Base-by-base conservation (phyloP, 2,113 vertebrate genomes). In the Cyprinodon tularosa region DNA sequence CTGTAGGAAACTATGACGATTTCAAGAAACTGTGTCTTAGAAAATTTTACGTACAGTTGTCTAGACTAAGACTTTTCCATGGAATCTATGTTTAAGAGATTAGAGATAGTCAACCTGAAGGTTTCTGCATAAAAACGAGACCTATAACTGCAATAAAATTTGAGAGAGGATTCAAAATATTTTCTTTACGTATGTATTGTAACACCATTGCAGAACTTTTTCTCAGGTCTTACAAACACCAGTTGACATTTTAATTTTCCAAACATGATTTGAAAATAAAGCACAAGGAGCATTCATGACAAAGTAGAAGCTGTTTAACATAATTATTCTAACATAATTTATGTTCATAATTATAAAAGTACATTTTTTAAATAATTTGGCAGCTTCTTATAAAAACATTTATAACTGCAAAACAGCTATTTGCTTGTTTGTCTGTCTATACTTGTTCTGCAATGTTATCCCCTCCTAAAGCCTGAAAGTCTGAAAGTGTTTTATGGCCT, bases 121-220 rank as follows among this genome's bases (percentile, higher is more conserved):
- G 81, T 76, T 81, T 91, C 53, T 84, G 88, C 90, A 90, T 92
- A 80, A 87, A 83, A 91, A 78, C 82, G 70, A 87, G 62, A 44
- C 70, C 62, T 93, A 91, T 92, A 90, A 92, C 91, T 93, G 89
- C 90, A 91, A 92, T 90, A 85, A 86, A 88, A 90, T 69, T 59
- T 80, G 75, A 83, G 82, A 44, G 42, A 64, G 62, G 65, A 77
- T 53, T 70, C 0, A 4, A 53, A 47, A 59, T 86, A 83, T 85
- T 82, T 71, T 82, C 80, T 88, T 70, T 45, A 74, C 77, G 88
- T 88, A 73, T 82, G 72, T 80, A 81, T 80, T 74, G 81, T 76
- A 86, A 84, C 59, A 74, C 85, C 68, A 70, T 73, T 66, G 62
- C 74, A 71, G 77, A 74, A 67, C 71, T 80, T 72, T 75, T 71